A percentile compares a stretch with the other conserved stretches of the same genome.
Conservation (phyloP, 2,113 vertebrate species). For the Campylorhamphus procurvoides region DNA sequence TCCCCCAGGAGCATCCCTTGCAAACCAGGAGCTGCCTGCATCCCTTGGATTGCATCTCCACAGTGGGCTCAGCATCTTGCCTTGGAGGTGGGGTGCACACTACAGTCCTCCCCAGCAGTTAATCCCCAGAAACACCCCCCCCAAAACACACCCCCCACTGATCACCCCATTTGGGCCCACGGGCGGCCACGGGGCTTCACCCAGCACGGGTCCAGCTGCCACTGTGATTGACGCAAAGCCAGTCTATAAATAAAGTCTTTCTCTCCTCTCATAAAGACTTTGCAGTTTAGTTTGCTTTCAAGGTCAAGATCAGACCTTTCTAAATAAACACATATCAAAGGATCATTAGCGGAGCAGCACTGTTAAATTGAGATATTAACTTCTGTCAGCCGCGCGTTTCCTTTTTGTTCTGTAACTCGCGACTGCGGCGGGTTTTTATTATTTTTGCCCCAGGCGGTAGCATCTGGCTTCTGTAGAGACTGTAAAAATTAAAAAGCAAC, state of each 20-base stretch:
- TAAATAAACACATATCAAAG: conserved; percentile 87
- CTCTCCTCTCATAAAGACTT: conserved; percentile 84
- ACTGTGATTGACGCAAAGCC: conserved; percentile 86
- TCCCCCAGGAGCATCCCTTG: neutral
- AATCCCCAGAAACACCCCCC: neutral
- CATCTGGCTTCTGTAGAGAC: conserved; percentile 86
- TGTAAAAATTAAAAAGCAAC: conserved; percentile 87
- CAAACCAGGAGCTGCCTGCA: neutral
- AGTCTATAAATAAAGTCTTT: conserved; percentile 95
- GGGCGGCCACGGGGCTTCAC: neutral
- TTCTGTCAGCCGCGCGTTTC: conserved; percentile 78
- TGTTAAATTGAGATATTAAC: conserved; percentile 88
- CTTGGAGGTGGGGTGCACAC: accelerated
- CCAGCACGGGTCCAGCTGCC: conserved; percentile 71
- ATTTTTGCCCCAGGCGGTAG: conserved; percentile 81
- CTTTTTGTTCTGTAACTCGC: conserved; percentile 78
- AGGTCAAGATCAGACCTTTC: conserved; percentile 89
- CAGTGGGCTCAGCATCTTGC: neutral
- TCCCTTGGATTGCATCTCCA: neutral
- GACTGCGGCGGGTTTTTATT: conserved; percentile 78
- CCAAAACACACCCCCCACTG: accelerated
- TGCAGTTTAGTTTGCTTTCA: conserved; percentile 85
- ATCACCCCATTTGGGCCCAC: neutral
- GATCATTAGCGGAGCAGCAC: conserved; percentile 86
- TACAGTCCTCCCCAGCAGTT: accelerated